phyloP scores from a whole-genome alignment of 1,140 invertebrate species.

The Plectrocnemia conspersa region DNA sequence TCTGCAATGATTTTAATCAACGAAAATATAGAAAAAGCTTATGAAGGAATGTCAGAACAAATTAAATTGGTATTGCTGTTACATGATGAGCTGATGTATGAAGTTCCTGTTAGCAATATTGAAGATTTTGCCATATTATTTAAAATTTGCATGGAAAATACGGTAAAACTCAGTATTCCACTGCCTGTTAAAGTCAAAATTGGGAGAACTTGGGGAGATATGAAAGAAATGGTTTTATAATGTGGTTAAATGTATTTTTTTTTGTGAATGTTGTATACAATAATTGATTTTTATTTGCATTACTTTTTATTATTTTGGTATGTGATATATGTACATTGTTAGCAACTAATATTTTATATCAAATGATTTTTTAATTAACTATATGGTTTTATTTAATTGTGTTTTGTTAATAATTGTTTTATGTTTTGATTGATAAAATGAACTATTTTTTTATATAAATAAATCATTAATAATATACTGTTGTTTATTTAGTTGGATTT shows the following conservation, averaged over 20 bases:
- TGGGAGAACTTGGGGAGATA: conserved; percentile 75
- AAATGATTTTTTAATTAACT: too few relatives aligned
- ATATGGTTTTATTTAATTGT: too few relatives aligned
- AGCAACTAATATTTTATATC: too few relatives aligned
- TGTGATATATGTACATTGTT: too few relatives aligned
- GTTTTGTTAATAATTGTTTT: too few relatives aligned
- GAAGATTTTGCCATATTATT: conserved; percentile 61
- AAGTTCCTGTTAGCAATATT: conserved; percentile 66
- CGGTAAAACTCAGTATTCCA: conserved; percentile 66
- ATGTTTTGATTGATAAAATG: too few relatives aligned
- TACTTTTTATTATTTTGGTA: too few relatives aligned
- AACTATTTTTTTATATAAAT: too few relatives aligned
- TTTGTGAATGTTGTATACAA: not conserved
- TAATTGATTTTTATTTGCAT: too few relatives aligned
- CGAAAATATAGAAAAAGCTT: conserved; percentile 41
- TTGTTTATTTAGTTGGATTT: too few relatives aligned
- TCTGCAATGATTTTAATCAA: conserved; percentile 81
- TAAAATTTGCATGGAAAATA: conserved; percentile 75
- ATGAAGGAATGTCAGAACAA: conserved; percentile 43
- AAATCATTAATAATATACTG: too few relatives aligned
- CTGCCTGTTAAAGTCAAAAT: conserved; percentile 82
- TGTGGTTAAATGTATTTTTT: not conserved
- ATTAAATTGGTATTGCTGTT: conserved; percentile 78
- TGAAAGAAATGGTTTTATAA: conserved; percentile 45
- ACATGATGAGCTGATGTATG: conserved; percentile 95